Percentiles rank a stretch among this genome's conserved stretches.
Evolutionary conservation across 2,888 invertebrate species (phyloP).

Genomic region (Elegia similella): DNA sequence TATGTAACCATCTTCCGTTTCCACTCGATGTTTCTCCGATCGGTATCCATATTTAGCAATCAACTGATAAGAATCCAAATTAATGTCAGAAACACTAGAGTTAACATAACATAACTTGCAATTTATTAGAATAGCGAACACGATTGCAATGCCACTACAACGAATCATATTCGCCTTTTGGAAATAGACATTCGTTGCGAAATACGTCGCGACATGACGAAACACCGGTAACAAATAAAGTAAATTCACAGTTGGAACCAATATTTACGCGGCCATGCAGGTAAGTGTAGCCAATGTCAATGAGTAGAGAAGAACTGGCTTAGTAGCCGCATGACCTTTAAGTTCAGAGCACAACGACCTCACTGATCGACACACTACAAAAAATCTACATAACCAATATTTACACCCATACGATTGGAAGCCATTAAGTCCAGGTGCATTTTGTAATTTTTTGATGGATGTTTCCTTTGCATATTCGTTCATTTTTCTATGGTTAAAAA

Average conservation of each 20-base stretch:
- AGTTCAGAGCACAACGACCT: conserved; percentile 4
- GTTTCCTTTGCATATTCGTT: too few relatives aligned
- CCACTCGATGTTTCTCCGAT: conserved; percentile 50
- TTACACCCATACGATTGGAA: too few relatives aligned
- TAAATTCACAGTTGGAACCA: conserved; percentile 14
- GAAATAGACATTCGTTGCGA: conserved; percentile 37
- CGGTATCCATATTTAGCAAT: conserved; percentile 52
- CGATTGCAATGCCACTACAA: conserved; percentile 38
- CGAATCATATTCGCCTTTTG: conserved; percentile 31
- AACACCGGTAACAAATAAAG: conserved; percentile 27
- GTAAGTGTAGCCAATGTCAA: conserved; percentile 24
- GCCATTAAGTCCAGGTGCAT: too few relatives aligned
- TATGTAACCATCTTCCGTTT: conserved; percentile 61
- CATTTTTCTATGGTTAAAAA: too few relatives aligned
- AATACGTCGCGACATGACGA: conserved; percentile 41
- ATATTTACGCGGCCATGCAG: conserved; percentile 20
- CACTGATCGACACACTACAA: background rate
- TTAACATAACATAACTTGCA: conserved; percentile 26
- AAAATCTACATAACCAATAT: background rate
- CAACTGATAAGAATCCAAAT: conserved; percentile 57
- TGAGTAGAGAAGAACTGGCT: conserved; percentile 19
- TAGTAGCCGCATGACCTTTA: conserved; percentile 9
- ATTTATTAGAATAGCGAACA: conserved; percentile 37
- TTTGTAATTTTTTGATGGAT: too few relatives aligned
- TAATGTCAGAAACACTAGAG: conserved; percentile 46